Evolutionary conservation across 2,113 vertebrate species (phyloP), one percentile per base, ranked within the genome.

Genomic region (Salminus brasiliensis): DNA sequence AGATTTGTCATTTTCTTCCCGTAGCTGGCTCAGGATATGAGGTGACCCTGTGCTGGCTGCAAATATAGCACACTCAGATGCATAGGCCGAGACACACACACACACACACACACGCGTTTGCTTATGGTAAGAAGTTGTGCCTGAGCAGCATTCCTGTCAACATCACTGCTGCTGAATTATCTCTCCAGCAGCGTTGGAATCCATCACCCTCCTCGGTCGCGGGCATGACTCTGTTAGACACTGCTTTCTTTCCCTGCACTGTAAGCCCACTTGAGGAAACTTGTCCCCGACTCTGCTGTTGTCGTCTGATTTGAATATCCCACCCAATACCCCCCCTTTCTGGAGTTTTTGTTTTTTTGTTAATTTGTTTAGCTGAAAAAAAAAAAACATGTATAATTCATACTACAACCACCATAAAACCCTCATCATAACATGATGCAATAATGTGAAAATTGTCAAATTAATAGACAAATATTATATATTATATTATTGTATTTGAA

Each of bases 161-260:
- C 72, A 47, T 57, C 16, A 66, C 63, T 27, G 66, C 32, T 72
- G 39, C 52, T 74, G 55, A 71, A 72, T 66, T 75, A 78, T 72
- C 78, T 78, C 71, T 23, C 49, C 69, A 53, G 6, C 7, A 49
- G 66, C 52, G 43, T 27, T 27, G 57, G 69, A 63, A 84, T 74
- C 62, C 49, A 75, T 83, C 52, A 74, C 71, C 12, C 29, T 25
- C 45, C 45, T 47, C 45, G 8, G 10, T n/a, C 7, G 9, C 9
- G 9, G 52, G 8, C 52, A 25, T 25, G 23, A n/a, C 8, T 1
- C 52, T 67, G 66, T 72, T 52, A 73, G 41, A 67, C 23, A 69
- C 72, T 75, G 67, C 59, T 83, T 76, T 83, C 71, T 81, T 83
- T 83, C 69, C 15, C 72, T 76, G 84, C 70, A 55, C 71, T 79